Evolutionary conservation across 2,888 invertebrate genomes (phyloP).

Genomic region (Lasioglossum pauxillum): DNA sequence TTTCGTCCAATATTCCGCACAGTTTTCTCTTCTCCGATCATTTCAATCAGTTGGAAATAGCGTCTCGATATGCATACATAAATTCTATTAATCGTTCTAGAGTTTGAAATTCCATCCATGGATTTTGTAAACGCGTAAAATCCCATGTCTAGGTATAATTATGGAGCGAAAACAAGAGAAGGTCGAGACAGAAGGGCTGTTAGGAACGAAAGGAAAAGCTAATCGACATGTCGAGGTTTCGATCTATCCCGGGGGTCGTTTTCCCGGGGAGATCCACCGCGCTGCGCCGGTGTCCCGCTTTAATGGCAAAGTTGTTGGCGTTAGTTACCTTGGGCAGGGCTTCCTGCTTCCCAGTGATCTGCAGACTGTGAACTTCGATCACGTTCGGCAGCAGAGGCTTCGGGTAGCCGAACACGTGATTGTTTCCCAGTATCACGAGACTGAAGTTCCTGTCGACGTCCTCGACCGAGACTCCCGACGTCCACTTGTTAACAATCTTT

Average conservation of each 20-base stretch:
- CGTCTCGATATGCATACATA: not conserved
- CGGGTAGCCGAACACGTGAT: conserved; percentile 80
- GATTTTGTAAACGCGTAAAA: not conserved
- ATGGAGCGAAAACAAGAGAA: not conserved
- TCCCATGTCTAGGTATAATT: not conserved
- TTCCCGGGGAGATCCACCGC: not conserved
- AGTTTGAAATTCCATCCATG: not conserved
- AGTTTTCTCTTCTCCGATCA: not conserved
- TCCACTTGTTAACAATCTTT: conserved; percentile 74
- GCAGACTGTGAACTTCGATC: conserved; percentile 80
- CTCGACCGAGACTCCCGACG: conserved; percentile 70
- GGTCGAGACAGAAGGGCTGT: not conserved
- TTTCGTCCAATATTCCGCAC: not conserved
- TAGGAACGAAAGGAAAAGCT: not conserved
- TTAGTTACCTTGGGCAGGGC: conserved; percentile 71
- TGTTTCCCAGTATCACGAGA: conserved; percentile 79
- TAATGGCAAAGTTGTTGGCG: conserved; percentile 25
- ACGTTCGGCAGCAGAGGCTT: conserved; percentile 80
- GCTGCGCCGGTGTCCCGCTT: not conserved
- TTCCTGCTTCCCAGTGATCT: conserved; percentile 70
- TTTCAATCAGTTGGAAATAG: not conserved
- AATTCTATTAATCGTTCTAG: not conserved
- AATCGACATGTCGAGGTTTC: not conserved
- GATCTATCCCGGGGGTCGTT: not conserved
- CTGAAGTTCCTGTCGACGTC: conserved; percentile 79